Base-by-base conservation (phyloP, 2,113 vertebrate genomes). In the Barbus barbus region DNA sequence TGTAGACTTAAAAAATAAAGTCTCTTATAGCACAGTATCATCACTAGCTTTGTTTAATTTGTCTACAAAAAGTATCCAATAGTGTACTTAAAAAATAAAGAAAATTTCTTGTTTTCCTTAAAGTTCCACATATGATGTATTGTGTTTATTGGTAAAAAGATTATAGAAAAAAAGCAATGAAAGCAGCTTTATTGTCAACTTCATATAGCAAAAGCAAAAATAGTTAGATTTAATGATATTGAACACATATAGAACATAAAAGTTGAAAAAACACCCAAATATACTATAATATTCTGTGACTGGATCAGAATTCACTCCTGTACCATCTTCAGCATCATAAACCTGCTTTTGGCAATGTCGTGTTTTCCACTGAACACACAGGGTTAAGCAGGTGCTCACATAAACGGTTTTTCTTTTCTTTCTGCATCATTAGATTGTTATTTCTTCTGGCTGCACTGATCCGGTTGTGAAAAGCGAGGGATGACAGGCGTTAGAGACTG, bases 401-500 rank as follows among this genome's bases (percentile, higher is more conserved):
- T 44, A 72, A 72, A 72, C 12, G 16, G 33, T 44, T 80, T 41
- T 31, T 79, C 5, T 36, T 24, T 13, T 60, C 12, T 26, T 81
- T 81, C 61, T 46, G 78, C 61, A n/a, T 81, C 78, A 67, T 46
- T 65, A 81, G 61, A 67, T 81, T 51, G 44, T 81, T 81, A 81
- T 77, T 84, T 77, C 71, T 69, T 63, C 18, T 80, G 77, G 73
- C 82, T 84, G 82, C 46, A 41, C 51, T 78, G 46, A 87, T 79
- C 14, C 51, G 83, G 83, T 74, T 79, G 33, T 74, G 83, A 85
- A 65, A 75, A 85, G 86, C 60, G 31, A 74, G 83, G 74, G 65
- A 73, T 79, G 86, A 48, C 86, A 83, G 33, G 86, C 83, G 53
- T 85, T 83, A 69, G 73, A 74, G 41, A 44, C 38, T 44, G 79